Evolutionary conservation across 2,888 invertebrate genomes (phyloP).

Genomic region (Plagodis dolabraria): DNA sequence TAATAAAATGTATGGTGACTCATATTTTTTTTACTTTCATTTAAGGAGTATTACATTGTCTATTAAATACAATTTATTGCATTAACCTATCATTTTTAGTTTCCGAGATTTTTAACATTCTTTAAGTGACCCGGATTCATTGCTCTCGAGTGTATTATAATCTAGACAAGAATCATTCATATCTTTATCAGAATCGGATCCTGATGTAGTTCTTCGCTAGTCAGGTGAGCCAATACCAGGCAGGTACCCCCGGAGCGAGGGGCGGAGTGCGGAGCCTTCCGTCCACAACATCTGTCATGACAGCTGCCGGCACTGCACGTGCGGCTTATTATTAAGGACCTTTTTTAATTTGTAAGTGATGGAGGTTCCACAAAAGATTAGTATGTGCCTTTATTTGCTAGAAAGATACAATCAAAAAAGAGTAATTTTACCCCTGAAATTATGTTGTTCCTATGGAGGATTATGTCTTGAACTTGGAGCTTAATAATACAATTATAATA

Average conservation of each 20-base stretch:
- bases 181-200: background rate
- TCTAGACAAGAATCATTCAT: background rate
- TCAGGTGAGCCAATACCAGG: slow-evolving; percentile 51
- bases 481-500: too few species aligned
- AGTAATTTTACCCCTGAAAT: background rate
- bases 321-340: slow-evolving; percentile 76
- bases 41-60: too few species aligned
- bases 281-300: slow-evolving; percentile 77
- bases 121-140: too few species aligned
- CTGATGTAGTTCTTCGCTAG: slow-evolving; percentile 36
- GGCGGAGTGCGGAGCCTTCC: slow-evolving; percentile 56
- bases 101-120: too few species aligned
- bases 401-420: slow-evolving; percentile 5
- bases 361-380: slow-evolving; percentile 46
- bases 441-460: too few species aligned
- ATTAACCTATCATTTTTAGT: too few species aligned
- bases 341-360: slow-evolving; percentile 64
- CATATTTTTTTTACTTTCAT: too few species aligned
- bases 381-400: slow-evolving; percentile 12
- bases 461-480: too few species aligned
- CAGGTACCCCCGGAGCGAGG: slow-evolving; percentile 15
- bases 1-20: too few species aligned
- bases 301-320: slow-evolving; percentile 81
- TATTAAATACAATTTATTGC: too few species aligned
- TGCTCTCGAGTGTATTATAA: too few species aligned